Evolutionary conservation across 2,113 vertebrate species (phyloP).

Genomic region (Pachycephala philippinensis): DNA sequence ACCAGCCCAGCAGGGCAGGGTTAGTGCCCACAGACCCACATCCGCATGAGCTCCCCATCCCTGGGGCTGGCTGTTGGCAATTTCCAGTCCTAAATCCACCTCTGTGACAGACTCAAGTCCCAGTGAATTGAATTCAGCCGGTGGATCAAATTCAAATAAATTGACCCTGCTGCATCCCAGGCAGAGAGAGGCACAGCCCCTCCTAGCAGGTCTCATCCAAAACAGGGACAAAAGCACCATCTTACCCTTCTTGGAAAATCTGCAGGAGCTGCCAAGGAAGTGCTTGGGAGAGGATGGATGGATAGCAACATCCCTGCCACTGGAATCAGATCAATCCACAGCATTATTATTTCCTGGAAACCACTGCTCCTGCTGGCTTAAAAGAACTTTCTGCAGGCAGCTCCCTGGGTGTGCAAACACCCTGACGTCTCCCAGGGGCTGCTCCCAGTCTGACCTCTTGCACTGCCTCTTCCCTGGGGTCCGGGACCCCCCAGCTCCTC

Average conservation of each 20-base stretch:
- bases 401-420: background rate
- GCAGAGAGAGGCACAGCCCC: accelerated
- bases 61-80: background rate
- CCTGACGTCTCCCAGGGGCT: background rate
- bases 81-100: background rate
- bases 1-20: background rate
- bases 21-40: background rate
- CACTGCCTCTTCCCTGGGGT: background rate
- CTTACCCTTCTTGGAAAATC: background rate
- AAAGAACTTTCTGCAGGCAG: background rate
- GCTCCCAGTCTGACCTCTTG: background rate
- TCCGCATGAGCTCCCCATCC: background rate
- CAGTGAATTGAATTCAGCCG: accelerated
- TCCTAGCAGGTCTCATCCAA: background rate
- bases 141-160: background rate
- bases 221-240: accelerated
- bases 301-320: accelerated
- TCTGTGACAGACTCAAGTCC: background rate
- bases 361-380: background rate
- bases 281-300: background rate
- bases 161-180: background rate
- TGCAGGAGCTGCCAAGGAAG: background rate
- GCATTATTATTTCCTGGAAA: background rate
- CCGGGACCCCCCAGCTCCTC: background rate
- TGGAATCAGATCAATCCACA: background rate